Percentiles rank a stretch among this genome's conserved stretches.
Evolutionary conservation across 2,888 invertebrate genomes (phyloP).

Genomic region (Acleris emargana): DNA sequence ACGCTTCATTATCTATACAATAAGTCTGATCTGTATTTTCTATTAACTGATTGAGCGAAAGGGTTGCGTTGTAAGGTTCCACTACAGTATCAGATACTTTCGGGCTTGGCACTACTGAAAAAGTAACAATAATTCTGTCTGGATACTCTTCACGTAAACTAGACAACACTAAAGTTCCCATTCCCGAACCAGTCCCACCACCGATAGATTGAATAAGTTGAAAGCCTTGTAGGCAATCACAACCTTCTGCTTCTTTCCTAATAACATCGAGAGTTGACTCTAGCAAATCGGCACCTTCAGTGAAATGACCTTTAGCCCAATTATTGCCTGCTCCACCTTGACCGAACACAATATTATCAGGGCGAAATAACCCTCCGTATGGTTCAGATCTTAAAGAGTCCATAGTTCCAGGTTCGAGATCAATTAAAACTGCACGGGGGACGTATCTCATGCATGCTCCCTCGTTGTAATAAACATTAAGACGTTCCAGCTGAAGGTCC

Average conservation of each 20-base stretch:
- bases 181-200: slow-evolving; percentile 78
- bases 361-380: slow-evolving; percentile 93
- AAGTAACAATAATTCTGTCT: slow-evolving; percentile 92
- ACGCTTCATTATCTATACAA: slow-evolving; percentile 89
- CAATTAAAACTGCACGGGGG: slow-evolving; percentile 71
- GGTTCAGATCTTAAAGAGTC: slow-evolving; percentile 94
- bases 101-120: slow-evolving; percentile 91
- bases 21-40: slow-evolving; percentile 88
- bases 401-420: slow-evolving; percentile 85
- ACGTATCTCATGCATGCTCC: slow-evolving; percentile 81
- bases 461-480: slow-evolving; percentile 91
- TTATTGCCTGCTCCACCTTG: slow-evolving; percentile 76
- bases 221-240: slow-evolving; percentile 96
- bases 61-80: slow-evolving; percentile 92
- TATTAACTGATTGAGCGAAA: slow-evolving; percentile 92
- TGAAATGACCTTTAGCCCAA: slow-evolving; percentile 90
- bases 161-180: slow-evolving; percentile 88
- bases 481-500: slow-evolving; percentile 89
- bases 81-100: slow-evolving; percentile 88
- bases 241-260: slow-evolving; percentile 92
- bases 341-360: slow-evolving; percentile 95
- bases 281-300: slow-evolving; percentile 94
- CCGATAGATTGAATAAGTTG: slow-evolving; percentile 90
- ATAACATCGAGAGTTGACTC: slow-evolving; percentile 93
- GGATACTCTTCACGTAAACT: slow-evolving; percentile 96